A percentile compares a stretch with the other conserved stretches of the same genome.
Evolutionary conservation across 2,113 vertebrate genomes (phyloP).

Genomic region (Caloenas nicobarica): DNA sequence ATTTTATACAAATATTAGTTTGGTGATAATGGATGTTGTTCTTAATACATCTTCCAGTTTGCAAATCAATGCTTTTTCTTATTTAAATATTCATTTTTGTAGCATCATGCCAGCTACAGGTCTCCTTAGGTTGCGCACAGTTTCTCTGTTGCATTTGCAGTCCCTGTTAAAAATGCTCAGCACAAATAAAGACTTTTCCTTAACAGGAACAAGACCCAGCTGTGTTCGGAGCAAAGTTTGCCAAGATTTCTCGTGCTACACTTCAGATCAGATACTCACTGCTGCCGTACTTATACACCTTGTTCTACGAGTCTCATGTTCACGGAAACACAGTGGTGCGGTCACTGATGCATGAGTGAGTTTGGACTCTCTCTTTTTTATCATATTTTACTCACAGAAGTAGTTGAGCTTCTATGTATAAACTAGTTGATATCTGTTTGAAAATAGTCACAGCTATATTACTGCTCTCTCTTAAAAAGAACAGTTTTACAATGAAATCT

Average conservation of each 20-base stretch:
- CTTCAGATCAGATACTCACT: constrained; percentile 87
- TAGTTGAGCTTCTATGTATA: not conserved
- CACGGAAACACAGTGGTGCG: constrained; percentile 80
- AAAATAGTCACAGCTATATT: not conserved
- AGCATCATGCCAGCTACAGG: not conserved
- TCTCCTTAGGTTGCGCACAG: not conserved
- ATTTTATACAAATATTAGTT: not conserved
- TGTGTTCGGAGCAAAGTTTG: constrained; percentile 73
- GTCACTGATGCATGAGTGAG: constrained; percentile 87
- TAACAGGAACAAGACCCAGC: constrained; percentile 81
- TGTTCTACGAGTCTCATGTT: constrained; percentile 84
- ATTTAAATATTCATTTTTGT: fast-evolving
- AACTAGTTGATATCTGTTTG: not conserved
- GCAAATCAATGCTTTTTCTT: not conserved
- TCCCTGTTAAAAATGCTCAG: not conserved
- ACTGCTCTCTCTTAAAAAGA: not conserved
- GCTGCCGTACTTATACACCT: constrained; percentile 86
- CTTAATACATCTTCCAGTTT: not conserved
- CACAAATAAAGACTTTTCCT: not conserved
- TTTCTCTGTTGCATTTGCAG: not conserved
- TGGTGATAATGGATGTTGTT: not conserved
- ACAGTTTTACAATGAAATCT: not conserved
- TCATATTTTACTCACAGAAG: not conserved
- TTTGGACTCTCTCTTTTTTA: not conserved
- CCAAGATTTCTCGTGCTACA: constrained; percentile 74